Base-by-base conservation (phyloP, 37 sponge, comb jelly and placozoan species). In the Amphimedon queenslandica region DNA sequence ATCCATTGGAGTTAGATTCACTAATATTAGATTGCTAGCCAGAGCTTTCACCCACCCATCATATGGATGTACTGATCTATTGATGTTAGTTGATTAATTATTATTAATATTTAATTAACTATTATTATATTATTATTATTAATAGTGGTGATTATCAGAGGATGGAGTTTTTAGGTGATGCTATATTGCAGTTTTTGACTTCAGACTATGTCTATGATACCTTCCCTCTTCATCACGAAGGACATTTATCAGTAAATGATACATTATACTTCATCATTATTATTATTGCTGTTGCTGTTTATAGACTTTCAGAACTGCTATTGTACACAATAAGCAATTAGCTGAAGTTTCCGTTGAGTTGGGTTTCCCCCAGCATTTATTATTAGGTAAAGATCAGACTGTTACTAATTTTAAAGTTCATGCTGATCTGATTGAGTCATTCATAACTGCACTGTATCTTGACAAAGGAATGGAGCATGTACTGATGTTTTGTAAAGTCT, bases 151-250 rank as follows among this genome's bases (percentile, higher is more conserved):
- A 82, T 71, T 79, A 91, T 42, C 88, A 91, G 77, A 58, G 79
- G n/a, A 47, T 91, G 84, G 92, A 91, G 84, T 82, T 82, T 63
- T 67, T 91, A 34, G 92, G 92, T 41, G 92, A 91, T 64, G 88
- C 88, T 39, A 70, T 87, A 29, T 61, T 91, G 25, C 87, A 87
- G 67, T 82, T 80, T 71, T 72, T 86, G 11, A 63, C 47, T 13
- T 67, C 79, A 25, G 51, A 69, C 18, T 66, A 78, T 53, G 55
- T 91, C 20, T 91, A 91, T 43, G n/a, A 37, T 36, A 66, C 58
- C 40, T 91, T 81, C 42, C 92, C 92, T 2, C 27, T 20, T 18
- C 77, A 82, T 37, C 74, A 83, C 37, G 92, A 91, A 68, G 92
- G 92, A 2, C 83, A 82, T 20, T 37, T 91, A 27, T 74, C 88